Base-by-base conservation (phyloP, 2,797 vertebrate genomes). In the Cheracebus regulus region DNA sequence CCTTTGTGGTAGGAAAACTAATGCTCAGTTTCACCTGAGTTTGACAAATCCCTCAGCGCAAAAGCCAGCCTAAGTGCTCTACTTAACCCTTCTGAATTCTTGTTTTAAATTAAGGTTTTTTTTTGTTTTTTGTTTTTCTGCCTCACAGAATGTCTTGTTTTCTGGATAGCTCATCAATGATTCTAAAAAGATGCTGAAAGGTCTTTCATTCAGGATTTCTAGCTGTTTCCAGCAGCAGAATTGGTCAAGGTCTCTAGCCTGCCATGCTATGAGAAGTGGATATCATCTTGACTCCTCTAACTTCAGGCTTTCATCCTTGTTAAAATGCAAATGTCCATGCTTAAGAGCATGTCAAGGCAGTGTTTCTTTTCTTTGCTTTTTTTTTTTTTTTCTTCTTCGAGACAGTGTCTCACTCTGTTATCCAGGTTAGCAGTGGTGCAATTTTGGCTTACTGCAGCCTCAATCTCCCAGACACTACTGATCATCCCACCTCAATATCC, bases 91-190 rank as follows among this genome's bases (percentile, higher is more conserved):
- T 70, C 15, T 26, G 12, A 19, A 20, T 73, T 90, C 36, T 91
- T 91, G 50, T 30, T 85, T 96, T 94, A 55, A 73, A 48, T 81
- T 79, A 91, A 58, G 1, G 9, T 7, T 7, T 33, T 33, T 30
- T 55, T 24, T 57, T 57, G 3, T 57, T 26, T 11, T 26, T 61
- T 30, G 14, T 30, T 61, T 30, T 61, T 30, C 6, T 8, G 14
- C 50, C 67, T 88, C 28, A 88, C 50, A 95, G 4, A 36, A n/a
- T 72, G 4, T 83, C 79, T 72, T 92, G 17, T 36, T 79, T 88
- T 97, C 57, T 87, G 44, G 20, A 95, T 5, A 92, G 55, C n/a
- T 93, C 72, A 93, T 75, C 41, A n/a, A 20, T n/a, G 81, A 87
- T 76, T 48, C 46, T 58, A 44, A 72, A 83, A 96, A 93, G 61